A percentile compares a stretch with the other conserved stretches of the same genome.
Conservation (phyloP, 53 echinoderm and acorn worm genomes). For the Apostichopus leukothele region DNA sequence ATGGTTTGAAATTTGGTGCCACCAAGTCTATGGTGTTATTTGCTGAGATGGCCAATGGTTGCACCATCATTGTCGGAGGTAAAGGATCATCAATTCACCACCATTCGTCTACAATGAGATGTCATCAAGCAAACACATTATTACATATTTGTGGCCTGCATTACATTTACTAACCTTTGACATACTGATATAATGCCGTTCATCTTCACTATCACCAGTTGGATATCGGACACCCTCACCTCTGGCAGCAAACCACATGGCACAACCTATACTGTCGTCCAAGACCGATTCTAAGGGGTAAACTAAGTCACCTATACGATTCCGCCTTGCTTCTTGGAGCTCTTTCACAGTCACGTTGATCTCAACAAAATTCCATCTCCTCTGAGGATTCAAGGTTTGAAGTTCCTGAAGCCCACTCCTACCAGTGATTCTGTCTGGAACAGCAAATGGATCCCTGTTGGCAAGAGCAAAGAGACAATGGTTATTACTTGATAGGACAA, state of each 20-base stretch:
- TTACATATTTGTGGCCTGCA: too few relatives aligned
- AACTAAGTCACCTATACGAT: conserved; percentile 71
- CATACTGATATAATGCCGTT: conserved; percentile 39
- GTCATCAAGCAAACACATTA: too few relatives aligned
- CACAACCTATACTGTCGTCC: conserved; percentile 98
- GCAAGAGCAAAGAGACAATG: neutral
- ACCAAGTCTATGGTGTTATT: too few relatives aligned
- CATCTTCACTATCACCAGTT: neutral
- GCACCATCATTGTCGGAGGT: too few relatives aligned
- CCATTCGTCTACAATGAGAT: too few relatives aligned
- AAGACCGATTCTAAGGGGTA: conserved; percentile 83
- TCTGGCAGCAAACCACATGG: conserved; percentile 98
- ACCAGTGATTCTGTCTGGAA: conserved; percentile 86
- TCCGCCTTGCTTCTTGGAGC: conserved; percentile 62
- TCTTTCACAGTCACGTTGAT: conserved; percentile 75
- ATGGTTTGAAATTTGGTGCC: too few relatives aligned
- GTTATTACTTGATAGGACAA: neutral
- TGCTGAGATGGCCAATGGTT: too few relatives aligned
- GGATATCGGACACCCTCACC: conserved; percentile 55
- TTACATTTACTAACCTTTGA: conserved; percentile 47
- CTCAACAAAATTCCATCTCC: conserved; percentile 91
- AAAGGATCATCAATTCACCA: too few relatives aligned
- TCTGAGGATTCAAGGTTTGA: conserved; percentile 57
- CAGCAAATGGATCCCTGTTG: conserved; percentile 59
- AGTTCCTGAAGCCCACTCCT: conserved; percentile 72